These are phyloP conservation scores for Chirona hameri DNA, from an alignment of 2,888 invertebrate genomes.

Conservation along the genomic window DNA sequence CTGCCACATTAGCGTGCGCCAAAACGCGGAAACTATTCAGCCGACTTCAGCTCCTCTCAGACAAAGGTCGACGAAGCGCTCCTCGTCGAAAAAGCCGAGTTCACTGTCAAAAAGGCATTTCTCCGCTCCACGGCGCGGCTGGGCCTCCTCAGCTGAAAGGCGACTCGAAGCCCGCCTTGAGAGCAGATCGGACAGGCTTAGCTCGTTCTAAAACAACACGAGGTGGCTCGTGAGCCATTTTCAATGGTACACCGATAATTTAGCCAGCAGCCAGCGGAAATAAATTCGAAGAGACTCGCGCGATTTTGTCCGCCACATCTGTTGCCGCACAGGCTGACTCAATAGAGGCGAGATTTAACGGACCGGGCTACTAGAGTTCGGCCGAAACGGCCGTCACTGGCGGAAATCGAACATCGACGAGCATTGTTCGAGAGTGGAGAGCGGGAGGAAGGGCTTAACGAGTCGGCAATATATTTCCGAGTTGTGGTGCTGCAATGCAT, in stretches of 20 bases:
- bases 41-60: not conserved
- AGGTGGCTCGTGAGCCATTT: not conserved
- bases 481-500: too few species aligned
- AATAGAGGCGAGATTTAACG: not conserved
- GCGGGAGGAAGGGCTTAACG: too few species aligned
- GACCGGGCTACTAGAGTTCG: not conserved
- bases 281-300: not conserved
- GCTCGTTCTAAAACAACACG: not conserved
- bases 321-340: not conserved
- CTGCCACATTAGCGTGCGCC: not conserved
- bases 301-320: constrained; percentile 7
- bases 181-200: not conserved
- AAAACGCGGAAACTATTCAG: not conserved
- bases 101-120: not conserved
- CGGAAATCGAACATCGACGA: not conserved
- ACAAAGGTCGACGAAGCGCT: not conserved
- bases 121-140: not conserved
- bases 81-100: not conserved
- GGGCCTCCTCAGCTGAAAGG: not conserved
- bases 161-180: not conserved
- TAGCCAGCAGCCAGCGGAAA: not conserved
- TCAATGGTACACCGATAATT: not conserved
- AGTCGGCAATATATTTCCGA: too few species aligned
- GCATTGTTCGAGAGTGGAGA: too few species aligned
- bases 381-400: not conserved